Conservation (phyloP, 2,888 invertebrate genomes). For the Scelioninae gen. 2 region DNA sequence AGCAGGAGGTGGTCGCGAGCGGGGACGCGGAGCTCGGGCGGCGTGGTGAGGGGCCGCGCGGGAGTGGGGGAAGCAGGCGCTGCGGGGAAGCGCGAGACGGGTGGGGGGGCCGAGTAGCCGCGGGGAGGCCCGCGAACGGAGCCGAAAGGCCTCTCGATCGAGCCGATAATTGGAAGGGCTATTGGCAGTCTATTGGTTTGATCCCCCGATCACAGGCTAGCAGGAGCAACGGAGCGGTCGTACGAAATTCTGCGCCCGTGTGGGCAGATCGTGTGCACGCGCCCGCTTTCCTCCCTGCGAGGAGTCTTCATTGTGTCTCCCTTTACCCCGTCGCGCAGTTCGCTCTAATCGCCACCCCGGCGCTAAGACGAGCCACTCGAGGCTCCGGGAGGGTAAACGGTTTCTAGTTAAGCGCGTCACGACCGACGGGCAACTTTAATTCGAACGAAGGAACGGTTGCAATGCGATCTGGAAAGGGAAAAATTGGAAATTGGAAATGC, state of each 20-base stretch:
- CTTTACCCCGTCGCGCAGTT: not conserved
- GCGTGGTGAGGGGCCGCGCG: conserved; percentile 1
- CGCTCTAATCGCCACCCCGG: conserved; percentile 25
- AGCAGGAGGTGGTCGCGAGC: conserved; percentile 53
- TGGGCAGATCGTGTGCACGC: conserved; percentile 58
- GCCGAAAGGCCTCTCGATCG: conserved; percentile 65
- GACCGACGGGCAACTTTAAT: not conserved
- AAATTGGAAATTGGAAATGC: no score
- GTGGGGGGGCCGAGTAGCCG: not conserved
- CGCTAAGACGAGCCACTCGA: no score
- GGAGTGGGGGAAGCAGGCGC: conserved; percentile 8
- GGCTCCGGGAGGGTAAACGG: no score
- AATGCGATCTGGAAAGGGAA: no score
- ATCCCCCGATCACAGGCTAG: conserved; percentile 72
- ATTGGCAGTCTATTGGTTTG: conserved; percentile 75
- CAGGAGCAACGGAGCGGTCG: conserved; percentile 69
- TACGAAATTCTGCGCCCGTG: conserved; percentile 66
- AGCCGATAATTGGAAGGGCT: conserved; percentile 73
- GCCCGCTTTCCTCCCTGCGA: conserved; percentile 47
- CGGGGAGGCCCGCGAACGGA: conserved; percentile 1
- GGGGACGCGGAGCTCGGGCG: not conserved
- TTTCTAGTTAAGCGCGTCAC: no score
- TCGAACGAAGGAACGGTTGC: not conserved
- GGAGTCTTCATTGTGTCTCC: conserved; percentile 15
- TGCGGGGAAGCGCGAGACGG: conserved; percentile 3